A percentile compares a stretch with the other conserved stretches of the same genome.
Evolutionary conservation across 2,888 invertebrate species (phyloP).

Genomic region (Xestia sexstrigata): DNA sequence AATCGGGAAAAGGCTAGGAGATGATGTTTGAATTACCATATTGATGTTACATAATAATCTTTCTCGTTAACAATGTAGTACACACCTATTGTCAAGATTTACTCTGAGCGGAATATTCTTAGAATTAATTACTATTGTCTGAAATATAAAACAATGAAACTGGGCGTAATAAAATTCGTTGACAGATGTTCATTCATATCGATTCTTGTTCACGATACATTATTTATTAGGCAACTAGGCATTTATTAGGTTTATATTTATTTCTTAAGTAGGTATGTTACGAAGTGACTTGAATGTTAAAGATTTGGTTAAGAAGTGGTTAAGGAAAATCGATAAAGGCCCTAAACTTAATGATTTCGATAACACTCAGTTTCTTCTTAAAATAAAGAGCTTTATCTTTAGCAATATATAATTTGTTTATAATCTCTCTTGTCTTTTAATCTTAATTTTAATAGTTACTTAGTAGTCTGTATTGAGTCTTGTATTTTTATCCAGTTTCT

Average conservation of each 20-base stretch:
- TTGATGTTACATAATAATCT: neutral
- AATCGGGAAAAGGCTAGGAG: too few relatives aligned
- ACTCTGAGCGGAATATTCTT: constrained; percentile 51
- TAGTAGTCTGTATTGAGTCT: too few relatives aligned
- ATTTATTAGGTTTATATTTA: constrained; percentile 38
- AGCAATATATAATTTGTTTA: neutral
- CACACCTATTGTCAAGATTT: constrained; percentile 16
- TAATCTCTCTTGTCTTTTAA: too few relatives aligned
- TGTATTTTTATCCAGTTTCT: too few relatives aligned
- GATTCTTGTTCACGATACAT: constrained; percentile 46
- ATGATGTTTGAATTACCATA: neutral
- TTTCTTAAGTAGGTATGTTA: neutral
- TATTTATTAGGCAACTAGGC: constrained; percentile 40
- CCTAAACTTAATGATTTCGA: neutral
- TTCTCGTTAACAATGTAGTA: constrained; percentile 21
- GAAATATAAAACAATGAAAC: constrained; percentile 47
- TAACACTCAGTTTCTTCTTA: neutral
- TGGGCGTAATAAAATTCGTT: constrained; percentile 40
- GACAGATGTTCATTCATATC: constrained; percentile 45
- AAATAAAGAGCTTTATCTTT: neutral
- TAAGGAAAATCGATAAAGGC: neutral
- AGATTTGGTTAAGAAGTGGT: neutral
- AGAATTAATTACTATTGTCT: constrained; percentile 51
- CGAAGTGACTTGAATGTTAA: constrained; percentile 1
- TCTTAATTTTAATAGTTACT: too few relatives aligned